Base-by-base conservation (phyloP, 2,113 vertebrate genomes). In the Pseudorhombus dupliciocellatus region DNA sequence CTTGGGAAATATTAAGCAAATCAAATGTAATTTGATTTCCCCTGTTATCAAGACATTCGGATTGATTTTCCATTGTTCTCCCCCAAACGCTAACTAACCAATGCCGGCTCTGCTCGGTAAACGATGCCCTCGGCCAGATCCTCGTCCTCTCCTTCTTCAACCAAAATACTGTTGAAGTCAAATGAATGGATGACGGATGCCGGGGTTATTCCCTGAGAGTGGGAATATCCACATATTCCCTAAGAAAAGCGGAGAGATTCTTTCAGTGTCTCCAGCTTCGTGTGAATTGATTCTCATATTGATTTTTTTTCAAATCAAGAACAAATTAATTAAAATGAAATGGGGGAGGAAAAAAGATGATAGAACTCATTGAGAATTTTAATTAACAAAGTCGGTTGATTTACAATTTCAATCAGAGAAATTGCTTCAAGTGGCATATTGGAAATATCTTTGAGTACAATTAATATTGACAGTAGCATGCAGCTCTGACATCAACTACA, bases 91-190 rank as follows among this genome's bases (percentile, higher is more conserved):
- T 89, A 91, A 91, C 90, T 97, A 93, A 98, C 96, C 96, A 97
- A 92, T 95, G 96, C 96, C 84, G 96, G 94, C 88, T 97, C 95
- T 91, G 96, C 96, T 92, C 86, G 94, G 92, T 96, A 97, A 91
- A 97, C 87, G 89, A 93, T 90, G 91, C 91, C 90, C 93, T 95
- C 95, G 85, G 90, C 73, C 87, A 92, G 92, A 87, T 92, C 94
- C 87, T 93, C 94, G 84, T 95, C 94, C 92, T 94, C 91, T 83
- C 79, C 85, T 81, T 87, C 89, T 84, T 82, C 90, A 86, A 93
- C 85, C 89, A 93, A 92, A 88, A 94, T 93, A 90, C 80, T 89
- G 81, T 88, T 87, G 93, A 93, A 94, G 93, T 95, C 93, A 93
- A 95, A 93, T 91, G 93, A 91, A 78, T 94, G 95, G 89, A 95